A percentile compares a stretch with the other conserved stretches of the same genome.
These are phyloP conservation scores for Phainopepla nitens DNA, from an alignment of 2,113 vertebrate species.

Conservation along the genomic window DNA sequence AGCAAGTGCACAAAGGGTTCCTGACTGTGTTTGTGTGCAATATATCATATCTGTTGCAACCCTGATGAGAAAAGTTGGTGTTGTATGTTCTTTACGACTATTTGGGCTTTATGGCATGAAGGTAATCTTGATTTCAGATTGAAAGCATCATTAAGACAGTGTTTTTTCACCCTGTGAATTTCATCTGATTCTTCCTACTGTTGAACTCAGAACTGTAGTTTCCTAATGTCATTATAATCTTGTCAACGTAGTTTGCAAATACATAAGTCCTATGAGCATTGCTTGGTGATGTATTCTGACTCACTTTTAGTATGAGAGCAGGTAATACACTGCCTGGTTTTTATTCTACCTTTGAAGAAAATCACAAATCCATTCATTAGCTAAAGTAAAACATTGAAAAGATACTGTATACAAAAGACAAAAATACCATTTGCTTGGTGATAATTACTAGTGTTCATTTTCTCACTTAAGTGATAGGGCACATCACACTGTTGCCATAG, in stretches of 20 bases:
- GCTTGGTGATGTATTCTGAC: background rate
- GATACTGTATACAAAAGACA: background rate
- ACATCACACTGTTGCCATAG: slow-evolving; percentile 75
- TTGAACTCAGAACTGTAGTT: background rate
- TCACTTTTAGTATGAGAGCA: background rate
- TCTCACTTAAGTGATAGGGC: slow-evolving; percentile 52
- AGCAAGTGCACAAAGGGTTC: background rate
- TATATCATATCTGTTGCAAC: background rate
- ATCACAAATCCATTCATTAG: slow-evolving; percentile 16
- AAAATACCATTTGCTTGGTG: slow-evolving; percentile 66
- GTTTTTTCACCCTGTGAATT: background rate
- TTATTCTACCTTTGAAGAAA: background rate
- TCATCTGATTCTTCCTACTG: background rate
- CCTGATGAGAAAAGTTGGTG: background rate
- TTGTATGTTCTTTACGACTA: background rate
- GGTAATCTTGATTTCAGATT: background rate
- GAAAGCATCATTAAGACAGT: background rate
- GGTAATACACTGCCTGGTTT: background rate
- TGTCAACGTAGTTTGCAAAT: background rate
- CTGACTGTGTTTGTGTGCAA: background rate
- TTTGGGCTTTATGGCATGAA: background rate
- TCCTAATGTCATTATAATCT: background rate
- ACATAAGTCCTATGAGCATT: background rate
- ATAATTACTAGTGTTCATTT: slow-evolving; percentile 73
- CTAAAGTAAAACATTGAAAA: slow-evolving; percentile 42